Percentiles rank a stretch among this genome's conserved stretches.
Evolutionary conservation across 2,113 vertebrate species (phyloP).

Genomic region (Eulemur macaco): DNA sequence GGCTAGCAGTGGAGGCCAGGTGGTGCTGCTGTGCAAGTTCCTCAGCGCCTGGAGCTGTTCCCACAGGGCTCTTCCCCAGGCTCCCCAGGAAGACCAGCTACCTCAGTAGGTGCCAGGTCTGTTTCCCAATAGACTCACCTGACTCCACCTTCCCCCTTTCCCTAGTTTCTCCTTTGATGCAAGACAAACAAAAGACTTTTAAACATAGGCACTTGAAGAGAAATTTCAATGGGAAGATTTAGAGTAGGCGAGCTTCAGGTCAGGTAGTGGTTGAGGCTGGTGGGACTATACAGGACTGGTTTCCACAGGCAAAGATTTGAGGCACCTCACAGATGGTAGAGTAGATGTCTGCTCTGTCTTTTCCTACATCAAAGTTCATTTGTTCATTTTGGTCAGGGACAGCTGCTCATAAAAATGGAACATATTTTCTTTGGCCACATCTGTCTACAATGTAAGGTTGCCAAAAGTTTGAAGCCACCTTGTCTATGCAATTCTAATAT

Average conservation of each 20-base stretch:
- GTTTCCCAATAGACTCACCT: not conserved
- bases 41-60: not conserved
- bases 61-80: not conserved
- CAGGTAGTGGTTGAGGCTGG: not conserved
- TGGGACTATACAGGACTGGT: not conserved
- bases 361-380: not conserved
- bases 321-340: not conserved
- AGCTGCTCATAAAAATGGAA: slow-evolving; percentile 17
- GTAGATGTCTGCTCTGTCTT: not conserved
- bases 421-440: slow-evolving; percentile 2
- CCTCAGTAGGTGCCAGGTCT: not conserved
- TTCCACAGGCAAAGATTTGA: not conserved
- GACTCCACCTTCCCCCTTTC: not conserved
- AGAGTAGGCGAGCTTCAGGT: not conserved
- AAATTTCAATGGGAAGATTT: not conserved
- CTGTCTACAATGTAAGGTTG: not conserved
- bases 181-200: not conserved
- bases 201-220: not conserved
- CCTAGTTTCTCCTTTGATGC: not conserved
- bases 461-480: not conserved
- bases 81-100: not conserved
- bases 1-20: not conserved
- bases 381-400: not conserved
- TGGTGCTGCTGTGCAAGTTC: not conserved
- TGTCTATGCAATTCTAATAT: not conserved